Conservation (phyloP, 2,888 invertebrate species). For the Masnerella sp. region DNA sequence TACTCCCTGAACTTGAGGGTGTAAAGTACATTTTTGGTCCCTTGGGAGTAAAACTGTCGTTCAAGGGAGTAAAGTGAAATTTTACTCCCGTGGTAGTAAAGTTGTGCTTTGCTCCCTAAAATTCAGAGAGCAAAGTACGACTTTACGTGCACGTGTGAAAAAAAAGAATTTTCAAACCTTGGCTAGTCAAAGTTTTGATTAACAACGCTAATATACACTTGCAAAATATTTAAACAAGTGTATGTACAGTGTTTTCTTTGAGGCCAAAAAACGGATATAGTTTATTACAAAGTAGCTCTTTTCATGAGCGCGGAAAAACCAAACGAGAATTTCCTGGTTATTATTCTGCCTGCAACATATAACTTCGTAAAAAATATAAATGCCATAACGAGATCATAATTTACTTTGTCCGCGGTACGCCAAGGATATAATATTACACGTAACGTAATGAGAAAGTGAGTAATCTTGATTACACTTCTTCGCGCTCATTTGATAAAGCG, state of each 20-base stretch:
- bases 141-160: background rate
- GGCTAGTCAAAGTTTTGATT: constrained; percentile 5
- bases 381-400: constrained; percentile 29
- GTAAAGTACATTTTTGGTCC: no score
- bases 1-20: no score
- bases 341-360: constrained; percentile 18
- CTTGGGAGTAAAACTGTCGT: no score
- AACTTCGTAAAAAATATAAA: constrained; percentile 27
- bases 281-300: constrained; percentile 11
- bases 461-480: constrained; percentile 19
- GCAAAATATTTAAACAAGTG: constrained; percentile 17
- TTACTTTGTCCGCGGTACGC: constrained; percentile 18
- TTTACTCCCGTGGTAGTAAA: no score
- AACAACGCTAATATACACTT: no score
- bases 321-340: constrained; percentile 32
- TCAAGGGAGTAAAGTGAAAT: no score
- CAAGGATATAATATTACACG: constrained; percentile 14
- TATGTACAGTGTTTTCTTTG: background rate
- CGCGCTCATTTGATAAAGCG: constrained; percentile 11
- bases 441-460: constrained; percentile 27
- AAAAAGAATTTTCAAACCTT: background rate
- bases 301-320: constrained; percentile 12
- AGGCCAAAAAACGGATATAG: constrained; percentile 11
- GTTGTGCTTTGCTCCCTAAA: no score
- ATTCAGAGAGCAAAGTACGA: no score